These are phyloP conservation scores for Cebus imitator DNA, from an alignment of 2,113 vertebrate species.

Conservation along the genomic window DNA sequence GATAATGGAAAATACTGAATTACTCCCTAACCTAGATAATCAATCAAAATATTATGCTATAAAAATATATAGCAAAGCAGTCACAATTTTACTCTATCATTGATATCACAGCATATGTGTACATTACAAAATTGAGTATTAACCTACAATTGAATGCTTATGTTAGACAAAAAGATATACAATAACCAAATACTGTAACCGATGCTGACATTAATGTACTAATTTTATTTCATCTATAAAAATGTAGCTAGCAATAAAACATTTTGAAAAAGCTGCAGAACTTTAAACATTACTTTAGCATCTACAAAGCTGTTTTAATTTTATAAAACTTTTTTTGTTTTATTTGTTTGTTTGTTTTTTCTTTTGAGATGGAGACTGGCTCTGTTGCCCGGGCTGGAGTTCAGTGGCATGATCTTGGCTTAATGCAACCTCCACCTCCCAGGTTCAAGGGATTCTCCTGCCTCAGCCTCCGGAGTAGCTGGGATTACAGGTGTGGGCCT, in stretches of 20 bases:
- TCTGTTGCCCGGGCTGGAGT: too few species aligned
- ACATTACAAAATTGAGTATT: not conserved
- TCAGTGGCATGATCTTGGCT: too few species aligned
- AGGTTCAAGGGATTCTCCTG: too few species aligned
- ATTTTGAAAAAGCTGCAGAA: not conserved
- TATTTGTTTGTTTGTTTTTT: too few species aligned
- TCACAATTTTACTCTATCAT: conserved; percentile 52
- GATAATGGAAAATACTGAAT: conserved; percentile 63
- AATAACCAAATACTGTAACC: not conserved
- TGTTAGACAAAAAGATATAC: not conserved
- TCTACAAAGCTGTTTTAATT: not conserved
- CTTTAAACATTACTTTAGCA: not conserved
- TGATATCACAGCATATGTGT: not conserved
- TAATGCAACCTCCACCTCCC: too few species aligned
- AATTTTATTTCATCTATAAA: not conserved
- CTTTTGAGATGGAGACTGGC: too few species aligned
- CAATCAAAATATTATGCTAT: conserved; percentile 67
- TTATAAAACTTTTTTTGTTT: not conserved
- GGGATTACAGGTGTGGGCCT: too few species aligned
- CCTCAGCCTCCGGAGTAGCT: too few species aligned
- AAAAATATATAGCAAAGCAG: conserved; percentile 53
- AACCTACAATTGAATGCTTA: not conserved
- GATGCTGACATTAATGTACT: not conserved
- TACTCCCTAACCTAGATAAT: conserved; percentile 67
- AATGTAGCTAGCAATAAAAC: not conserved